Evolutionary conservation across 2,888 invertebrate genomes (phyloP).

Genomic region (Troilus luridus): DNA sequence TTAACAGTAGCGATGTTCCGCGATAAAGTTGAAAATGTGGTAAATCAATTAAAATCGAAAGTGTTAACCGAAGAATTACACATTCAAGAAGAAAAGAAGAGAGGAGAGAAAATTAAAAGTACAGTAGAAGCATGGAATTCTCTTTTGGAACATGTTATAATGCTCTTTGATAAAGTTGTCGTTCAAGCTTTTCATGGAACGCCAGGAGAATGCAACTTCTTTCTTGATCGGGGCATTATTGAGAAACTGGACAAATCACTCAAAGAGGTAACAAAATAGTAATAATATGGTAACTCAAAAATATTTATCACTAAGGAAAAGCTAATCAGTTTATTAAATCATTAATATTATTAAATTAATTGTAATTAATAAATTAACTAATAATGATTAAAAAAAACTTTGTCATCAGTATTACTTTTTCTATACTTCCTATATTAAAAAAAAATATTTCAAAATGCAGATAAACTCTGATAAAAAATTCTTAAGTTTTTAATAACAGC

Average conservation of each 20-base stretch:
- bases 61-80: constrained; percentile 32
- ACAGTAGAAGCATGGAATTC: neutral
- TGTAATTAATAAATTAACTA: no score
- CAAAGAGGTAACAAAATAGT: neutral
- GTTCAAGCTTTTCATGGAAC: neutral
- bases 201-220: constrained; percentile 22
- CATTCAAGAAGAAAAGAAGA: neutral
- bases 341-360: no score
- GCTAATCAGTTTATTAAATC: no score
- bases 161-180: neutral
- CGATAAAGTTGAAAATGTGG: neutral
- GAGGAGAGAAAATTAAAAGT: neutral
- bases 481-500: no score
- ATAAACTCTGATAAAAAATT: no score
- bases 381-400: no score
- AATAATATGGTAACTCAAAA: neutral
- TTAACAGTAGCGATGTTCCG: neutral
- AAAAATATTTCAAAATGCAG: no score
- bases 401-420: no score
- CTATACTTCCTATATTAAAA: no score
- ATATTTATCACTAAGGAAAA: no score
- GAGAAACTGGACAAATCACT: neutral
- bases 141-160: constrained; percentile 1
- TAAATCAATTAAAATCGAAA: neutral
- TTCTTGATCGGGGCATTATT: neutral